Base-by-base conservation (phyloP, 2,113 vertebrate species). In the Gavia stellata region DNA sequence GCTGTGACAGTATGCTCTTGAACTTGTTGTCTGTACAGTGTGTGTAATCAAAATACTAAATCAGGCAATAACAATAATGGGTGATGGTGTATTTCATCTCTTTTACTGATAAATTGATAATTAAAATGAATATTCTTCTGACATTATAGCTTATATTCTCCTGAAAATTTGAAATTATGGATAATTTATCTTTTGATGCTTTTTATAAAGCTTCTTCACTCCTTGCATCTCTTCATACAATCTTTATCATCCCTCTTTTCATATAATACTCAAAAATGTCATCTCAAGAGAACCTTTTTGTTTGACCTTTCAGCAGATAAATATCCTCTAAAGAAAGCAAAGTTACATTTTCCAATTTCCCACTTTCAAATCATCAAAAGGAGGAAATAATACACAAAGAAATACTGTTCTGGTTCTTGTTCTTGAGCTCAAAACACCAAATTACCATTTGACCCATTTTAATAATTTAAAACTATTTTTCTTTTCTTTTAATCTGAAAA, bases 191-290 rank as follows among this genome's bases (percentile, higher is more conserved):
- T 72, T 92, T 82, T 72, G 17, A 83, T 78, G 33, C 9, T 23
- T 94, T 94, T 53, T n/a, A 72, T 58, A 94, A 83, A 86, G 36
- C 33, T 94, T 87, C 56, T 38, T 91, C 34, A 62, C 44, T 88
- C 55, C 42, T 94, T 92, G 65, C 47, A 94, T 93, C 89, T 85
- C 38, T 42, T 96, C 95, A n/a, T 81, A 59, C 40, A 67, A 52
- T 58, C 40, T 53, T 90, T 82, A 67, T 96, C 86, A 78, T 92
- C 84, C 10, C 40, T 87, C 14, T 70, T 78, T 93, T 91, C 56
- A 26, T 66, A 75, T 53, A 96, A 91, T 88, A 93, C 87, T 93
- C 81, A 70, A 94, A 97, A 97, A 97, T 96, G 73, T 97, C 85
- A 96, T 81, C 65, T 86, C 25, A 90, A 81, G 78, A 68, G 90